Percentiles rank a stretch among this genome's conserved stretches.
These are phyloP conservation scores for Leptarthrus brevirostris DNA, from an alignment of 2,888 invertebrate species.

Conservation along the genomic window DNA sequence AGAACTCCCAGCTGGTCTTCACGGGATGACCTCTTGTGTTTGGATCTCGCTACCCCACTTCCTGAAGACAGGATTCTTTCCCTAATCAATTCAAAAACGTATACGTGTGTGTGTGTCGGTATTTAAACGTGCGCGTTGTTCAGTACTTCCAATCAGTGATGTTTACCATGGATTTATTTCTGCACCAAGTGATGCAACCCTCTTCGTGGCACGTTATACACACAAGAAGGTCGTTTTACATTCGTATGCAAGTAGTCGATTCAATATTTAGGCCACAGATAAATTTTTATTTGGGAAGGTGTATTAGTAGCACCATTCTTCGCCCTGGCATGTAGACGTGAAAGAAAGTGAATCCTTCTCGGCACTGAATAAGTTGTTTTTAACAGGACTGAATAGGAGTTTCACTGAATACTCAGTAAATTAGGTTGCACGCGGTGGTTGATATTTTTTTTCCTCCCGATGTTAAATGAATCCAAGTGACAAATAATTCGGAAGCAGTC, in stretches of 20 bases:
- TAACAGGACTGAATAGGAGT: slow-evolving; percentile 15
- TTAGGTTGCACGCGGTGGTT: slow-evolving; percentile 27
- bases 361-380: slow-evolving; percentile 11
- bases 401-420: slow-evolving; percentile 20
- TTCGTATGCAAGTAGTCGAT: slow-evolving; percentile 19
- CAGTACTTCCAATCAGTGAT: slow-evolving; percentile 15
- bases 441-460: neutral
- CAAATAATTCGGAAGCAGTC: slow-evolving; percentile 16
- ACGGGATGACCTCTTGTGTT: slow-evolving; percentile 14
- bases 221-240: neutral
- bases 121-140: neutral
- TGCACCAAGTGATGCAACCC: slow-evolving; percentile 43
- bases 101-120: neutral
- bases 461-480: neutral
- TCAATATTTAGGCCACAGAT: slow-evolving; percentile 51
- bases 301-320: slow-evolving; percentile 31
- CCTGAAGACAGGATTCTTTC: neutral
- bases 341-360: slow-evolving; percentile 47
- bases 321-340: slow-evolving; percentile 8
- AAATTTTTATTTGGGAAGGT: slow-evolving; percentile 36
- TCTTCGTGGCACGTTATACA: slow-evolving; percentile 1
- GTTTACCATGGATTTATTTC: slow-evolving; percentile 17
- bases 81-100: slow-evolving; percentile 32
- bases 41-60: slow-evolving; percentile 17
- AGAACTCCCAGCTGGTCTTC: slow-evolving; percentile 12